Evolutionary conservation across 2,797 vertebrate genomes (phyloP), one percentile per base, ranked within the genome.

Genomic region (Hozukius guyotensis): DNA sequence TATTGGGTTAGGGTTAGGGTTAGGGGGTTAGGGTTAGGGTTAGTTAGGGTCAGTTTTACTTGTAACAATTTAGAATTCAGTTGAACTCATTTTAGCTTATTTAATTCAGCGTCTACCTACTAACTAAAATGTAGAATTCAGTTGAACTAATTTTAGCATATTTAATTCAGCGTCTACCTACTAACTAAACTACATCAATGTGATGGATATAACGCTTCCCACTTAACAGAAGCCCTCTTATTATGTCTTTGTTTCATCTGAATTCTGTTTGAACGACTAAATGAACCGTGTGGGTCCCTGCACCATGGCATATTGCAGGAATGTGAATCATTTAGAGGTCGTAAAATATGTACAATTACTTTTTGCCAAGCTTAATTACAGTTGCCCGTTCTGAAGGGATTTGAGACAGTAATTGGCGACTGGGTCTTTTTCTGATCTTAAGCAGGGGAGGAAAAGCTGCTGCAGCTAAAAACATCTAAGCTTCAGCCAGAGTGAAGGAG

Each of bases 291-390:
- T 49, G 49, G 27, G 24, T 63, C 62, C 49, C 36, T 69, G 59
- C 76, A 75, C 60, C 65, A 27, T 29, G 9, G 49, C 65, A 60
- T 83, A 85, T 86, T 84, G 56, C 60, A 84, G 68, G 77, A 77
- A 85, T 74, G 80, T 71, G 60, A 92, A 86, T 92, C 74, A 88
- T 92, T 89, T 88, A 87, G 92, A 84, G 55, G 74, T 70, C 22
- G 12, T 89, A 75, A 92, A 91, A 88, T 87, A 89, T 84, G 78
- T 86, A 87, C 86, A 82, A 81, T 86, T 85, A 81, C 82, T 91
- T 87, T 87, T 85, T 89, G 81, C 73, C 77, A 72, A 55, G 60
- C 77, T 83, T 90, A 89, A 90, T 93, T 91, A 88, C 78, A 79
- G 75, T 77, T 75, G 72, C 69, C 80, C 85, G 36, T 84, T 81